Base-by-base conservation (phyloP, 1,140 invertebrate genomes). In the Schlechtendalia chinensis region DNA sequence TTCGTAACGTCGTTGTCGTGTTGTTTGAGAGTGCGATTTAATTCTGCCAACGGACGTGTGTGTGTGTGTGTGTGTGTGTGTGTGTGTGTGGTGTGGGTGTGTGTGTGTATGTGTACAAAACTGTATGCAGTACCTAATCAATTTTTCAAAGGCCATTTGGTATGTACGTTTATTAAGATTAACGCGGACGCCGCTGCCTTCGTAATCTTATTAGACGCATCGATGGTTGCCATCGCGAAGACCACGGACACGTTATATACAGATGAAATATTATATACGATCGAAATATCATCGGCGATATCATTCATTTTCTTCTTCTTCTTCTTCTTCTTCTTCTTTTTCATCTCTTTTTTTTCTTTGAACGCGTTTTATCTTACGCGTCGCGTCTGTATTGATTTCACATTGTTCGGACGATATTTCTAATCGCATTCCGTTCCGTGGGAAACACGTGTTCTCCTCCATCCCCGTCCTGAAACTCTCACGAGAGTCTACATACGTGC, bases 121-220 rank as follows among this genome's bases (percentile, higher is more conserved):
- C 19, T n/a, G n/a, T n/a, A 14, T 59, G 53, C 59, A n/a, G 53
- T 56, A 32, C 27, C 72, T 45, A 59, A 77, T 77, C 72, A 77
- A 59, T 77, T 77, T 77, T 45, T 10, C 72, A 59, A 59, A 77
- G 56, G 19, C 54, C 72, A 77, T 77, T 77, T 59, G n/a, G 27
- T 77, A 24, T 59, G n/a, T 77, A 58, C 53, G 32, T 59, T 77
- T 77, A 77, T 58, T 59, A 59, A 77, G 72, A 77, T 77, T 59
- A 77, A 77, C 56, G 72, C 39, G 12, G 27, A 12, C 16, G 5
- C 14, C 39, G 16, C 47, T 19, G 27, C 56, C 3, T 24, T 1
- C 63, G 63, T 65, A 74, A 58, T 74, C 53, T 24, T 39, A 45
- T 77, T 77, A 45, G 56, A 5, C 54, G 32, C 72, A 77, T 77